These are phyloP conservation scores for Rhabdomys dilectus DNA, from an alignment of 2,113 vertebrate species.

Conservation along the genomic window DNA sequence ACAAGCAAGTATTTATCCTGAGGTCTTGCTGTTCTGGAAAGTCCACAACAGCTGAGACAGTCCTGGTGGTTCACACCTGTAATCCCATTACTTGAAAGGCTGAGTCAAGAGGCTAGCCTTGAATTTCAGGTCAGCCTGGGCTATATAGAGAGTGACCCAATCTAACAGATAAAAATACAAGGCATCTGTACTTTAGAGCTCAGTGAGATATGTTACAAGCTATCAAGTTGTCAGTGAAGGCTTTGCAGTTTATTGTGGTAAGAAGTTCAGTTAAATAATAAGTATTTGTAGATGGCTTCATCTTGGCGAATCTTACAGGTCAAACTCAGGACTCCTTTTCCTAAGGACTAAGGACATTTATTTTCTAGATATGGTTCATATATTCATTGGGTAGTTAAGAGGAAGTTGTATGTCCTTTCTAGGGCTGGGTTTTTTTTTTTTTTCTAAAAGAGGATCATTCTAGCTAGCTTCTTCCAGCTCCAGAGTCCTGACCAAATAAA, in stretches of 20 bases:
- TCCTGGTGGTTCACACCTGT: not conserved
- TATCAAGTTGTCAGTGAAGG: not conserved
- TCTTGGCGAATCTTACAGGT: not conserved
- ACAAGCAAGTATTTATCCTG: not conserved
- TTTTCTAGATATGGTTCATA: not conserved
- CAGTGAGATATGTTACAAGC: not conserved
- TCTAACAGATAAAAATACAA: not conserved
- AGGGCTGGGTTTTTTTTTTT: not conserved
- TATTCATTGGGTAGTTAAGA: not conserved
- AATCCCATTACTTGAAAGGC: not conserved
- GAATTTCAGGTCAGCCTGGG: not conserved
- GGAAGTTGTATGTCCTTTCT: not conserved
- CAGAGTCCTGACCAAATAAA: not conserved
- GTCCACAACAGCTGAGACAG: not conserved
- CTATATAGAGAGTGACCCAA: not conserved
- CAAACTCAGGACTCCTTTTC: not conserved
- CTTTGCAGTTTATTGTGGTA: not conserved
- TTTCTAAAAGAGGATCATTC: not conserved
- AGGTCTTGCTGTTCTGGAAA: not conserved
- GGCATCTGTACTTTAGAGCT: not conserved
- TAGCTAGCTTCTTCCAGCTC: not conserved
- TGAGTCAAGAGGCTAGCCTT: not conserved
- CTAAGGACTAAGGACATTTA: not conserved
- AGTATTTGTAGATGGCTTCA: constrained; percentile 19
- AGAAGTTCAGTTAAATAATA: constrained; percentile 33